Evolutionary conservation across 2,113 vertebrate genomes (phyloP).

Genomic region (Rhegmatorhina hoffmannsi): DNA sequence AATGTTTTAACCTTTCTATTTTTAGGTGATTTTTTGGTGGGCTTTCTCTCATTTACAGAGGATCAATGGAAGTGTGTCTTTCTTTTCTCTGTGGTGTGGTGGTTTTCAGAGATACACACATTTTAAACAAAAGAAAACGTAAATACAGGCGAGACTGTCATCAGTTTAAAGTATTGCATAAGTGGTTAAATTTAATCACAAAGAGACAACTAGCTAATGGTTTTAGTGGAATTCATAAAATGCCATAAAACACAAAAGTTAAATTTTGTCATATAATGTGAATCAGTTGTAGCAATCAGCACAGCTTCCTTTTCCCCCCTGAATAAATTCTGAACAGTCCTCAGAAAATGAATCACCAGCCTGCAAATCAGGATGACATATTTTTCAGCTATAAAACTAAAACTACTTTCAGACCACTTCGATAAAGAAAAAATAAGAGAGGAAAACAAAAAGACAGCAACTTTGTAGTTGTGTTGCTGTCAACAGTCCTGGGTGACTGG

Average conservation of each 20-base stretch:
- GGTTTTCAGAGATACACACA: slow-evolving; percentile 7
- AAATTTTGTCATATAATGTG: slow-evolving; percentile 74
- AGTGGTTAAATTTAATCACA: slow-evolving; percentile 78
- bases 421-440: not conserved
- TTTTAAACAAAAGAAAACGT: slow-evolving; percentile 75
- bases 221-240: slow-evolving; percentile 78
- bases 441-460: slow-evolving; percentile 19
- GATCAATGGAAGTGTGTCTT: not conserved
- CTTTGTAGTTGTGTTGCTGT: slow-evolving; percentile 43
- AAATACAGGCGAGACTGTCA: slow-evolving; percentile 63
- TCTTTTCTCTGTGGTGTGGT: not conserved
- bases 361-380: slow-evolving; percentile 73
- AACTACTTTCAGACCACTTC: slow-evolving; percentile 72
- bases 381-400: slow-evolving; percentile 71
- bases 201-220: slow-evolving; percentile 75
- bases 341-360: slow-evolving; percentile 75
- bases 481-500: slow-evolving; percentile 59
- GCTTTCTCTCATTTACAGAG: not conserved
- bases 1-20: not conserved
- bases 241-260: slow-evolving; percentile 74
- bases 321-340: slow-evolving; percentile 79
- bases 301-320: slow-evolving; percentile 67
- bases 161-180: slow-evolving; percentile 67
- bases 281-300: slow-evolving; percentile 66
- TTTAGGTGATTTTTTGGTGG: not conserved